Evolutionary conservation across 2,888 invertebrate species (phyloP).

Genomic region (Bedellia somnulentella): DNA sequence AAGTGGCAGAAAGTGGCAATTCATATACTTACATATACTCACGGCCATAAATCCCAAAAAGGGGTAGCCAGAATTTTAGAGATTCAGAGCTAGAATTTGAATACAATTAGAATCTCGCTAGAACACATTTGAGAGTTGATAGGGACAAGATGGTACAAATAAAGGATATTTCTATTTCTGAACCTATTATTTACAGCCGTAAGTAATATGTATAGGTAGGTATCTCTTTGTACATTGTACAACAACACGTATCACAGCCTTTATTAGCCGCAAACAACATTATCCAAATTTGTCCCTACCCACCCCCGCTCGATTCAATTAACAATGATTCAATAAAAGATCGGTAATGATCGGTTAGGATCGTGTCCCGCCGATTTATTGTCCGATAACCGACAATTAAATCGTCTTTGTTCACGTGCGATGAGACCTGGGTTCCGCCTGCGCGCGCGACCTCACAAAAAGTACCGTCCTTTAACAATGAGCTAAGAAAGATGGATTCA

Average conservation of each 20-base stretch:
- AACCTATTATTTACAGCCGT: no score
- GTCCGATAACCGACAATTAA: slow-evolving; percentile 50
- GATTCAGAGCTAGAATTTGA: no score
- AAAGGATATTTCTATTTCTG: no score
- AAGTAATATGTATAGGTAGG: no score
- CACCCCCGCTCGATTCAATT: slow-evolving; percentile 34
- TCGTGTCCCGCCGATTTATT: slow-evolving; percentile 28
- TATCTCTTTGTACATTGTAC: no score
- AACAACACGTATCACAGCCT: no score
- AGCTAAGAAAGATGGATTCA: neutral
- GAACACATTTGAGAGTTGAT: no score
- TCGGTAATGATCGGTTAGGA: slow-evolving; percentile 44
- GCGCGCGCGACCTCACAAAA: slow-evolving; percentile 10
- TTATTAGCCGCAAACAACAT: neutral
- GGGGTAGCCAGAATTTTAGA: neutral
- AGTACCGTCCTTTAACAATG: slow-evolving; percentile 7
- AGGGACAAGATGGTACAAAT: no score
- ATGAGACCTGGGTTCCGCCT: slow-evolving; percentile 12
- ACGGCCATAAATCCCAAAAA: neutral
- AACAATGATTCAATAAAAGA: slow-evolving; percentile 45
- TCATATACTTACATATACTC: neutral
- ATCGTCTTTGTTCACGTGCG: slow-evolving; percentile 37
- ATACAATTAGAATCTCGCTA: no score
- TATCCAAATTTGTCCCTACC: neutral
- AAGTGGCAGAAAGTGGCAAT: no score